Evolutionary conservation across 1,140 invertebrate species (phyloP).

Genomic region (Leptinotarsa undecemlineata): DNA sequence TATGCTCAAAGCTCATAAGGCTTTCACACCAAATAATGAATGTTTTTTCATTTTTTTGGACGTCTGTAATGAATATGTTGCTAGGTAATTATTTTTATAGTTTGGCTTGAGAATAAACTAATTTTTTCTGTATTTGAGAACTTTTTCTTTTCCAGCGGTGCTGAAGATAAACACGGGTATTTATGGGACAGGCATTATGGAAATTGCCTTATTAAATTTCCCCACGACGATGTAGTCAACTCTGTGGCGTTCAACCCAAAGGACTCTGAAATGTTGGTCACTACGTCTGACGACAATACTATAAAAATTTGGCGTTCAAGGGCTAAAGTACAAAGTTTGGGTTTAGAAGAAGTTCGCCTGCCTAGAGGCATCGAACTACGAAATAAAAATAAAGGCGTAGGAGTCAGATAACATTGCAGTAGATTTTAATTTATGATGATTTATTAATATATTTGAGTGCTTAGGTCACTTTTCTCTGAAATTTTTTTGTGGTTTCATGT

Average conservation of each 20-base stretch:
- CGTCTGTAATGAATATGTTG: constrained; percentile 83
- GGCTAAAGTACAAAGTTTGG: constrained; percentile 56
- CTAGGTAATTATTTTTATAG: constrained; percentile 64
- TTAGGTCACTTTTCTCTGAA: no score
- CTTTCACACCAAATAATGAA: constrained; percentile 85
- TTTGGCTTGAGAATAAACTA: no score
- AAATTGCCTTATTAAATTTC: constrained; percentile 75
- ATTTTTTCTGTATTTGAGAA: not conserved
- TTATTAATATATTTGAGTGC: no score
- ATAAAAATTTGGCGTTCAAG: constrained; percentile 75
- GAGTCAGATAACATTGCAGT: not conserved
- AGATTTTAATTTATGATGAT: not conserved
- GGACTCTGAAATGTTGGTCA: constrained; percentile 82
- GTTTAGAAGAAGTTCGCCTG: constrained; percentile 42
- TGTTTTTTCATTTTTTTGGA: constrained; percentile 91
- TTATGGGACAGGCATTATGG: constrained; percentile 88
- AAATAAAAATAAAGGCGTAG: constrained; percentile 17
- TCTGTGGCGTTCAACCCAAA: constrained; percentile 85
- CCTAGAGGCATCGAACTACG: constrained; percentile 48
- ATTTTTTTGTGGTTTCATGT: no score
- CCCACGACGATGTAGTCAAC: constrained; percentile 84
- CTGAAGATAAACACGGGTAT: constrained; percentile 85
- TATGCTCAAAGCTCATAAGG: constrained; percentile 82
- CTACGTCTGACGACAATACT: constrained; percentile 83
- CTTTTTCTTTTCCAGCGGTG: constrained; percentile 66